Evolutionary conservation across 2,888 invertebrate genomes (phyloP).

Genomic region (Apodemia mormo): DNA sequence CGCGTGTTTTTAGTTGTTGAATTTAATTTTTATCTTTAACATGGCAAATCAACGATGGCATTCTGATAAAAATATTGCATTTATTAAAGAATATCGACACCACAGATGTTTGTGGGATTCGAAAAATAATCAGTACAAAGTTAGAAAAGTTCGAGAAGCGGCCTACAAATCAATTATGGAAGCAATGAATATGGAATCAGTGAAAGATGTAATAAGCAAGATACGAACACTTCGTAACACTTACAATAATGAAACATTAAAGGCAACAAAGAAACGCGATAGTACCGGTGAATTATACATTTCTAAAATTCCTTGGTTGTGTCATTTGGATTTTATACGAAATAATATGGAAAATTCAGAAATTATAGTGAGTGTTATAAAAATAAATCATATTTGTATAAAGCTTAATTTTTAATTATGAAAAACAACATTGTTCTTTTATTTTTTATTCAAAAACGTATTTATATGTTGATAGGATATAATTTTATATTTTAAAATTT

Average conservation of each 20-base stretch:
- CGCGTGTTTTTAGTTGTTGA: neutral
- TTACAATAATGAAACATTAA: slow-evolving; percentile 11
- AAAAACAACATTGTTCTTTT: too few species aligned
- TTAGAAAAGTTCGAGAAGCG: slow-evolving; percentile 4
- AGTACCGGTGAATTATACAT: neutral
- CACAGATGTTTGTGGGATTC: slow-evolving; percentile 19
- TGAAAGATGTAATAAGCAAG: slow-evolving; percentile 6
- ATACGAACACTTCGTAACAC: slow-evolving; percentile 21
- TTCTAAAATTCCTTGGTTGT: slow-evolving; percentile 20
- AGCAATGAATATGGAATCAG: slow-evolving; percentile 12
- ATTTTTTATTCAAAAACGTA: too few species aligned
- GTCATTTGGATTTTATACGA: slow-evolving; percentile 16
- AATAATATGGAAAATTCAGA: neutral
- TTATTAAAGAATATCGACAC: slow-evolving; percentile 14
- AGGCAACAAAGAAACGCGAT: slow-evolving; percentile 10
- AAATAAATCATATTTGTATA: too few species aligned
- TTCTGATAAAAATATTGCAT: slow-evolving; percentile 14
- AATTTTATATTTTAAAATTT: too few species aligned
- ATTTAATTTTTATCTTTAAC: neutral
- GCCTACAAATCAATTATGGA: slow-evolving; percentile 14
- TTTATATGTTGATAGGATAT: too few species aligned
- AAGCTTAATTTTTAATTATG: too few species aligned
- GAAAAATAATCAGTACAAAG: slow-evolving; percentile 11
- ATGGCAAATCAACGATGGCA: slow-evolving; percentile 15
- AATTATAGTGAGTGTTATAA: too few species aligned